Percentiles rank a stretch among this genome's conserved stretches.
Conservation (phyloP, 92 coral and sea anemone genomes). For the Blastomussa wellsi region DNA sequence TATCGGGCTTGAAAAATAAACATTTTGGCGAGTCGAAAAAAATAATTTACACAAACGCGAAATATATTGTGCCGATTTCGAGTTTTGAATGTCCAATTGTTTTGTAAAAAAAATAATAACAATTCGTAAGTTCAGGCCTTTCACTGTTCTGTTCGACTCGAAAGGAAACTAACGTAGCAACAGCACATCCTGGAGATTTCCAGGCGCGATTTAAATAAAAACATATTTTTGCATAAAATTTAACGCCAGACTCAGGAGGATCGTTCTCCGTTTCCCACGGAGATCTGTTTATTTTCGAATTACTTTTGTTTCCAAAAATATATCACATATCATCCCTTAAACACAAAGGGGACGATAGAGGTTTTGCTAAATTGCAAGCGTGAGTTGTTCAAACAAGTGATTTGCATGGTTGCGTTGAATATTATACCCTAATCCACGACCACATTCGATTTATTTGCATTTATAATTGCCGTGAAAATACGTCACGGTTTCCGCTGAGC, state of each 20-base stretch:
- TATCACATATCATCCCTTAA: not conserved
- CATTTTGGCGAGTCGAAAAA: conserved; percentile 2
- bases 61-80: not conserved
- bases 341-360: not conserved
- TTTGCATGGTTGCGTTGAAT: not conserved
- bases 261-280: not conserved
- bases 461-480: not conserved
- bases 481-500: not conserved
- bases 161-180: not conserved
- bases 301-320: not conserved
- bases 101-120: not conserved
- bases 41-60: conserved; percentile 1
- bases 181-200: not conserved
- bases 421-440: not conserved
- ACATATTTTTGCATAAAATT: not conserved
- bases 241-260: not conserved
- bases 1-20: not conserved
- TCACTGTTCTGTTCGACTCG: not conserved
- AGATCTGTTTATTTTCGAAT: not conserved
- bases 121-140: not conserved
- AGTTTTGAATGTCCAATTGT: not conserved
- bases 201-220: not conserved
- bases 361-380: not conserved
- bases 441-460: not conserved
- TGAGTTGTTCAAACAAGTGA: not conserved